Base-by-base conservation (phyloP, 2,797 vertebrate genomes). In the Cryptoprocta ferox region DNA sequence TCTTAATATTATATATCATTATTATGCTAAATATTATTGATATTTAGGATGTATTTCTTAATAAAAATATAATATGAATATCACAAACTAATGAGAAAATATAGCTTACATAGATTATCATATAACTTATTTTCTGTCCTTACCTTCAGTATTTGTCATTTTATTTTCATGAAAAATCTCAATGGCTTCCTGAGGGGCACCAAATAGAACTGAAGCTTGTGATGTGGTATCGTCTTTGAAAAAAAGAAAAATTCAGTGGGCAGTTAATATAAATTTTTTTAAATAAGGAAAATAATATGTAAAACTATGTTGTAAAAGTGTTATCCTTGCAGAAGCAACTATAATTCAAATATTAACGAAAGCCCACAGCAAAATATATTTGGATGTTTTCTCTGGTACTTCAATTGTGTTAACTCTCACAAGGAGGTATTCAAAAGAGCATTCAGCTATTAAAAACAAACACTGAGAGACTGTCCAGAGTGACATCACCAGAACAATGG, bases 81-180 rank as follows among this genome's bases (percentile, higher is more conserved):
- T 84, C n/a, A 81, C 2, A 87, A 83, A 26, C 5, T 68, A 65
- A 45, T 39, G 3, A 71, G 86, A 48, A 89, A 81, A 82, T 21
- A 75, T 2, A 75, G 32, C 4, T 75, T 88, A 45, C 0, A 15
- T 14, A 71, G 16, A 3, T 78, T 56, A 26, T 13, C 59, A 6
- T 28, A 15, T 24, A 39, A 89, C 61, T 86, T 75, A 68, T 3
- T 50, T 32, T 87, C 35, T 73, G 35, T n/a, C 2, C 97, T 98
- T 16, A 98, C 97, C 97, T 73, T 98, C 97, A 92, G 97, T 97
- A 65, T 92, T 97, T 81, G 96, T 98, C 48, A 65, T 79, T 94
- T 98, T 97, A 87, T 56, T 95, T 84, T 98, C 96, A 37, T 39
- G 70, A 91, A 32, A n/a, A 89, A 68, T 39, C 45, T 83, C 92